A percentile compares a stretch with the other conserved stretches of the same genome.
These are phyloP conservation scores for Parnassius smintheus DNA, from an alignment of 2,888 invertebrate species.

Conservation along the genomic window DNA sequence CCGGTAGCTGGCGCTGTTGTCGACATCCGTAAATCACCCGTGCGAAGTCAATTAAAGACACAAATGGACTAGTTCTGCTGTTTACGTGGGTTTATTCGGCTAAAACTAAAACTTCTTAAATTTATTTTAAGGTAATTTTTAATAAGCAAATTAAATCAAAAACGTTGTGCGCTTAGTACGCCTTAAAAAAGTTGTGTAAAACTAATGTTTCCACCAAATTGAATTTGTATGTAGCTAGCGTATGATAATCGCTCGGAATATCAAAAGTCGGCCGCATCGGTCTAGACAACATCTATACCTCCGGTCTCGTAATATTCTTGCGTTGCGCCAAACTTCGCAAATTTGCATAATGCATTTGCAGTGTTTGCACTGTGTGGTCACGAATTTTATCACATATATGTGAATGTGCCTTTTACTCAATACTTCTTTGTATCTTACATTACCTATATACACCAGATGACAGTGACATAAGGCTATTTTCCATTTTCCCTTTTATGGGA, in stretches of 20 bases:
- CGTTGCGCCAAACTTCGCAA: constrained; percentile 45
- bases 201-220: constrained; percentile 2
- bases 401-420: constrained; percentile 33
- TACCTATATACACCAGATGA: neutral
- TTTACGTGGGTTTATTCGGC: too few species aligned
- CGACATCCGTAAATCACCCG: too few species aligned
- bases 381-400: constrained; percentile 29
- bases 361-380: constrained; percentile 42
- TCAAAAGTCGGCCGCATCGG: constrained; percentile 23
- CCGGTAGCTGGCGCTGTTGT: too few species aligned
- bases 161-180: too few species aligned
- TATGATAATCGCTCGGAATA: constrained; percentile 4
- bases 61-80: too few species aligned
- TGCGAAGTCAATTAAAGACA: too few species aligned
- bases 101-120: too few species aligned
- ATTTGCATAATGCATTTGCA: constrained; percentile 50
- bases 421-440: neutral
- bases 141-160: too few species aligned
- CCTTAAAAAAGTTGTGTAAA: neutral
- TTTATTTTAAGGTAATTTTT: too few species aligned
- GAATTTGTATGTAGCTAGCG: constrained; percentile 5
- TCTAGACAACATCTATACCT: constrained; percentile 19
- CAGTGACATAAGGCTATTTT: neutral
- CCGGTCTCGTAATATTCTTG: constrained; percentile 32
- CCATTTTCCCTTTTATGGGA: too few species aligned